A percentile compares a stretch with the other conserved stretches of the same genome.
These are phyloP conservation scores for Euplexia lucipara DNA, from an alignment of 2,888 invertebrate genomes.

Conservation along the genomic window DNA sequence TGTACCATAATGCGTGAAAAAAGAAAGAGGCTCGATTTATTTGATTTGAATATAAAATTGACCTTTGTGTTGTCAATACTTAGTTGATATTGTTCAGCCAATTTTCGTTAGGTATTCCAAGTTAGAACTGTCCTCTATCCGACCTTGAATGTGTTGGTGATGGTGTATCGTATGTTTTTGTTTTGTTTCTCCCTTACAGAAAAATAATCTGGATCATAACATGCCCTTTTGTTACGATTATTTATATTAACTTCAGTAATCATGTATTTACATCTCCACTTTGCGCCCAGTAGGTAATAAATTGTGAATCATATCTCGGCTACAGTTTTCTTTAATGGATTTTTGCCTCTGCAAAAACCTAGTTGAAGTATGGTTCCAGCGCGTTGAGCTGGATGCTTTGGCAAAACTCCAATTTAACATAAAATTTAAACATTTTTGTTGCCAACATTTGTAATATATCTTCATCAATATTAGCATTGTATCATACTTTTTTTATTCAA, in stretches of 20 bases:
- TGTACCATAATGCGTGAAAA: too few species aligned
- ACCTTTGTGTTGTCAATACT: background rate
- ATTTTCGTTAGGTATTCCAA: slow-evolving; percentile 2
- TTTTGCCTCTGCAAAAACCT: slow-evolving; percentile 13
- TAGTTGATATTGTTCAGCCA: background rate
- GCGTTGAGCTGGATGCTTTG: slow-evolving; percentile 9
- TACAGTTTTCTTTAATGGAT: slow-evolving; percentile 19
- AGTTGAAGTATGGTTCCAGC: slow-evolving; percentile 24
- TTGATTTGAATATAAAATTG: background rate
- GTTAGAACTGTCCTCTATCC: slow-evolving; percentile 41
- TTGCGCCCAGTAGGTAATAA: slow-evolving; percentile 39
- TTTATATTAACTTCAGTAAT: slow-evolving; percentile 90
- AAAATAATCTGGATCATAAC: slow-evolving; percentile 97
- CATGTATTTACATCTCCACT: slow-evolving; percentile 9
- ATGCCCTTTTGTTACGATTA: slow-evolving; percentile 95
- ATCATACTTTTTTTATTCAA: slow-evolving; percentile 7
- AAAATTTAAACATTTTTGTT: slow-evolving; percentile 2
- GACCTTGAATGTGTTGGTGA: slow-evolving; percentile 51
- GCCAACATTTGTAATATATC: slow-evolving; percentile 8
- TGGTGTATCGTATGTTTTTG: slow-evolving; percentile 61
- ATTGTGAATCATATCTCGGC: slow-evolving; percentile 24
- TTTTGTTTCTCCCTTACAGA: slow-evolving; percentile 93
- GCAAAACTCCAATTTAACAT: slow-evolving; percentile 1
- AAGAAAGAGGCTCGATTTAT: too few species aligned
- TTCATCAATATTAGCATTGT: slow-evolving; percentile 11